These are phyloP conservation scores for Drosophila virilis DNA, from an alignment of 1,140 invertebrate species.

Conservation along the genomic window DNA sequence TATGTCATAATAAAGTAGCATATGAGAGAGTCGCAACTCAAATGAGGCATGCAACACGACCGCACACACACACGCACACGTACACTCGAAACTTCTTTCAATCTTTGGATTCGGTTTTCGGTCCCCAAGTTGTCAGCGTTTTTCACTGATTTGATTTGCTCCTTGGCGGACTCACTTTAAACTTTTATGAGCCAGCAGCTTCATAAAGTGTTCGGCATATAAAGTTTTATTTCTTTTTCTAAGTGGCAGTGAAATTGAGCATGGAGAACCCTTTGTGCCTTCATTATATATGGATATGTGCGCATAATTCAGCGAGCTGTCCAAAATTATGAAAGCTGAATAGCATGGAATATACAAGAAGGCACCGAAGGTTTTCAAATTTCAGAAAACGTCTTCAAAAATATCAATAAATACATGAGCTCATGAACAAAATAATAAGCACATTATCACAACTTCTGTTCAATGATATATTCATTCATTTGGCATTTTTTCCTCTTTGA, in stretches of 20 bases:
- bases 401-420: too few relatives aligned
- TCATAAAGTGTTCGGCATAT: constrained; percentile 23
- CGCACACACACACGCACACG: too few relatives aligned
- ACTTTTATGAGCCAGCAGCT: constrained; percentile 28
- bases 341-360: not conserved
- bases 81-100: constrained; percentile 7
- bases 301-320: not conserved
- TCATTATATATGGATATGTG: not conserved
- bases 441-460: too few relatives aligned
- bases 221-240: constrained; percentile 20
- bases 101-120: constrained; percentile 3
- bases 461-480: too few relatives aligned
- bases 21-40: constrained; percentile 25
- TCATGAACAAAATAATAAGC: too few relatives aligned
- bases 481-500: too few relatives aligned
- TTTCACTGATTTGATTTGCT: constrained; percentile 13
- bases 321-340: not conserved
- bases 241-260: constrained; percentile 6
- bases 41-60: constrained; percentile 37
- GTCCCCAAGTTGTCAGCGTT: constrained; percentile 5
- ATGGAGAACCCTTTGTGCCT: not conserved
- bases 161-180: constrained; percentile 13
- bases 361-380: too few relatives aligned
- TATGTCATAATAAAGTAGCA: constrained; percentile 40
- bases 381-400: too few relatives aligned